Base-by-base conservation (phyloP, 1,140 invertebrate genomes). In the Cherax destructor region DNA sequence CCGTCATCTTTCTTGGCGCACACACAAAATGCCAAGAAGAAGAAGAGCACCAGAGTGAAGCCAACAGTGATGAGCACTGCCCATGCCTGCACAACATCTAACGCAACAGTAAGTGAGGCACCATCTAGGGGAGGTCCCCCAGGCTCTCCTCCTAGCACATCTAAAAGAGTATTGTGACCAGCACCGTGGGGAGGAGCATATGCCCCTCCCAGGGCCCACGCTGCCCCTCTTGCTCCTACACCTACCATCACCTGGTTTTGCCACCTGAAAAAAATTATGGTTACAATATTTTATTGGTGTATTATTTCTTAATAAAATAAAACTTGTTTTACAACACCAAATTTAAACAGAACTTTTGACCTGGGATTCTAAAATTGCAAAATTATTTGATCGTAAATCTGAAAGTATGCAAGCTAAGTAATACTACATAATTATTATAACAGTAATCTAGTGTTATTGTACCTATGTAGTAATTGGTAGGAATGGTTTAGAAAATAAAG, bases 1-100 rank as follows among this genome's bases (percentile, higher is more conserved):
- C 92, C 91, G 72, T 93, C 92, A 90, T 93, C 92, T 76, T 93
- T 93, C 77, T 92, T 93, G 41, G 92, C 91, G 59, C 92, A 93
- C 21, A 93, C 92, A 83, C 92, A 93, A 76, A 93, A 93, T 9
- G 92, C 92, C 83, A 93, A 65, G 77, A 93, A 93, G 49, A 93
- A 52, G 83, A 93, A 93, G 81, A 93, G 88, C 61, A 93, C 91
- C 30, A 93, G 83, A 11, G 92, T 93, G 86, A 93, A 93, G 21
- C 92, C 92, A 49, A 93, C 77, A 49, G 92, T 93, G 74, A 93
- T 83, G 18, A 93, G 86, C 9, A 93, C 92, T 49, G 92, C 92
- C 92, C 92, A 93, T 18, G 92, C 92, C 69, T 93, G 92, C 16
- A 93, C 87, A 21, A 93, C 92, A 83, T 93, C 92, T n/a, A 93